Conservation (phyloP, 92 coral and sea anemone genomes). For the Nematostella vectensis region DNA sequence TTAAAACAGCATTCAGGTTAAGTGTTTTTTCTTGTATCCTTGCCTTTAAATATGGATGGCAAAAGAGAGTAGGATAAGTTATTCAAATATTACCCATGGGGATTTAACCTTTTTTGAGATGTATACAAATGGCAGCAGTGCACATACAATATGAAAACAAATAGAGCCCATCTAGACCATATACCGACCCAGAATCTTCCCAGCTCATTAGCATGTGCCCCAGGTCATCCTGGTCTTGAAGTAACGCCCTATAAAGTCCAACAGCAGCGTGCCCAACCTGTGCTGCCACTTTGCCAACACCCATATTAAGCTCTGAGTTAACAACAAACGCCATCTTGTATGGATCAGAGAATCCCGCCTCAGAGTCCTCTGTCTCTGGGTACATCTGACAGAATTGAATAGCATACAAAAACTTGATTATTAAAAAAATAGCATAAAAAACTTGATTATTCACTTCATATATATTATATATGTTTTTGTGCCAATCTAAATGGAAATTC, state of each 20-base stretch:
- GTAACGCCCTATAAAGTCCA: slow-evolving; percentile 53
- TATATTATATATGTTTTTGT: neutral
- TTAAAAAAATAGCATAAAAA: neutral
- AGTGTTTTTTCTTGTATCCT: no score
- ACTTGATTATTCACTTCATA: neutral
- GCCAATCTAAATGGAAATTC: no score
- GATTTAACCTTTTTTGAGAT: no score
- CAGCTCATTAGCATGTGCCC: slow-evolving; percentile 50
- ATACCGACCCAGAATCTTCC: slow-evolving; percentile 75
- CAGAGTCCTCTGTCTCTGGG: neutral
- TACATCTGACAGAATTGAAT: neutral
- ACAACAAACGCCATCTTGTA: slow-evolving; percentile 89
- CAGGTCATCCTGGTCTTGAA: slow-evolving; percentile 30
- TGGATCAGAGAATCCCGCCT: slow-evolving; percentile 14
- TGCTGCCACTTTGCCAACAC: slow-evolving; percentile 80
- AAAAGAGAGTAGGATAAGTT: no score
- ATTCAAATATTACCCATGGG: no score
- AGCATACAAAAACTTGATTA: neutral
- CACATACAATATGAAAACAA: no score
- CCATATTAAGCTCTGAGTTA: slow-evolving; percentile 74
- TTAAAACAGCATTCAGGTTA: no score
- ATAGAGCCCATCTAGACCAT: no score
- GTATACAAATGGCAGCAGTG: no score
- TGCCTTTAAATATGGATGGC: no score
- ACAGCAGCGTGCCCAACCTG: slow-evolving; percentile 88